A percentile compares a stretch with the other conserved stretches of the same genome.
Conservation (phyloP, 2,113 vertebrate genomes). For the Zingel zingel region DNA sequence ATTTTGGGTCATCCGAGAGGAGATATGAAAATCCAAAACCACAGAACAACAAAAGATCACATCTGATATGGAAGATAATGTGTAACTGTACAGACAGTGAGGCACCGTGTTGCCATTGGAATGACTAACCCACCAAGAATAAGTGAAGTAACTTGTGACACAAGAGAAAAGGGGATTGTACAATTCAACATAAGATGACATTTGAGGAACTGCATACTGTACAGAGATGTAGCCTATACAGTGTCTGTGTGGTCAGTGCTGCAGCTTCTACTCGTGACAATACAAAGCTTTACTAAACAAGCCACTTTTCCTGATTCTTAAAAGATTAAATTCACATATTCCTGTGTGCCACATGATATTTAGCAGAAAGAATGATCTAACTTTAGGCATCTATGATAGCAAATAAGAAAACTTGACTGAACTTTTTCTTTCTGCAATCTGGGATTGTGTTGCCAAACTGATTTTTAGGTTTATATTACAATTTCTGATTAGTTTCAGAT, state of each 20-base stretch:
- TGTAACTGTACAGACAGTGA: slow-evolving; percentile 8
- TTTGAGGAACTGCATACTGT: background rate
- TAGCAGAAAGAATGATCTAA: background rate
- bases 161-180: background rate
- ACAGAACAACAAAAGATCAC: slow-evolving; percentile 47
- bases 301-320: background rate
- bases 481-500: slow-evolving; percentile 3
- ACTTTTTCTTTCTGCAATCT: background rate
- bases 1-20: background rate
- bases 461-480: background rate
- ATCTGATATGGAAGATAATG: slow-evolving; percentile 36
- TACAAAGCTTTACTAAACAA: slow-evolving; percentile 6
- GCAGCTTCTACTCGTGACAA: background rate
- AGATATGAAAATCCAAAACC: slow-evolving; percentile 34
- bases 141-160: background rate
- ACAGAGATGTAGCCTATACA: no score
- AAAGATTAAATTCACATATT: background rate
- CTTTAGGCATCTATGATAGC: background rate
- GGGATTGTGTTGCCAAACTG: background rate
- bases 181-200: background rate
- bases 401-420: background rate
- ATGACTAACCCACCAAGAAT: background rate
- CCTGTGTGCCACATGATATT: background rate
- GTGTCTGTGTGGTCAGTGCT: background rate
- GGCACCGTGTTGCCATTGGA: slow-evolving; percentile 4